Conservation (phyloP, 1,140 invertebrate species). For the Hycleus cichorii region DNA sequence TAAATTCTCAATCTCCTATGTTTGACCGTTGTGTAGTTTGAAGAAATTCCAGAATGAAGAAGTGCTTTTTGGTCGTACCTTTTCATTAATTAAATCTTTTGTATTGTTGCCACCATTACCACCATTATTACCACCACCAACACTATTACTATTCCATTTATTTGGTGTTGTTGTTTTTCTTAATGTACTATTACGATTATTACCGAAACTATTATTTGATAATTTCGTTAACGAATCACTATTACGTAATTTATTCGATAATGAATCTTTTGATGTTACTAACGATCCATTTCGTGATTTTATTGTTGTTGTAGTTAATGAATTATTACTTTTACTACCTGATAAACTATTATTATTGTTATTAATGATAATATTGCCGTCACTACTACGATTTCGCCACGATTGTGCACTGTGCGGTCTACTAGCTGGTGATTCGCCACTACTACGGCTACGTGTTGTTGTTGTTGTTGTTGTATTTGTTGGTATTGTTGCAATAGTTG, state of each 20-base stretch:
- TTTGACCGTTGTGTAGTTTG: constrained; percentile 48
- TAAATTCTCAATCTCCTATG: constrained; percentile 20
- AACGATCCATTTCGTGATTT: constrained; percentile 42
- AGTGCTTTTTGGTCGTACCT: constrained; percentile 58
- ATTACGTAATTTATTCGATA: constrained; percentile 48
- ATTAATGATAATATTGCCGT: constrained; percentile 18
- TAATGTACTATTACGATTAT: constrained; percentile 9
- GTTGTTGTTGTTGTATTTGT: no score
- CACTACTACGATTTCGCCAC: constrained; percentile 38
- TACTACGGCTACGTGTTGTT: constrained; percentile 42
- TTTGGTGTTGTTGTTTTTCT: constrained; percentile 4
- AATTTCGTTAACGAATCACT: constrained; percentile 42
- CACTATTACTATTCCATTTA: constrained; percentile 1
- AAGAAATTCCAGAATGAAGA: constrained; percentile 60
- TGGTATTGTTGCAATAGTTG: constrained; percentile 26
- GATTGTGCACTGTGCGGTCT: constrained; percentile 45
- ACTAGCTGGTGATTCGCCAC: constrained; percentile 40
- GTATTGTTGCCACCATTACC: background rate
- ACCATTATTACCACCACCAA: background rate
- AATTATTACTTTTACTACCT: constrained; percentile 15
- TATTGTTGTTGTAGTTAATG: constrained; percentile 32
- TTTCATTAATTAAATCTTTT: constrained; percentile 35
- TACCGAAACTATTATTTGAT: constrained; percentile 20
- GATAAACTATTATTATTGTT: constrained; percentile 19
- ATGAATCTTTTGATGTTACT: constrained; percentile 49